These are phyloP conservation scores for Serripes groenlandicus DNA, from an alignment of 2,888 invertebrate genomes.

Conservation along the genomic window DNA sequence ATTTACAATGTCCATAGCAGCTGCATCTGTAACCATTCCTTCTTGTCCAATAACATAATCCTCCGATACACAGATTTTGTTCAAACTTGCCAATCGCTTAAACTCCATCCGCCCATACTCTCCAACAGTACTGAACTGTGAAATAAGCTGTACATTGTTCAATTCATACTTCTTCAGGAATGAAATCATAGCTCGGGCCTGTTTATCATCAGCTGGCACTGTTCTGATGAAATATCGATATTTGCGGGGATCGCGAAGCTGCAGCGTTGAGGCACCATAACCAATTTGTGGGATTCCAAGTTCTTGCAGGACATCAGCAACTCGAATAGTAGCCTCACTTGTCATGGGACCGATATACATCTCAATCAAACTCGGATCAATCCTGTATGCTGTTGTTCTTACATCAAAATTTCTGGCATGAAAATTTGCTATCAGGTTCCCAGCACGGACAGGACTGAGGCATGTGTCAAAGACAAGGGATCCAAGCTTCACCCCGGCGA, in stretches of 20 bases:
- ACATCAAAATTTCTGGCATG: slow-evolving; percentile 79
- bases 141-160: slow-evolving; percentile 85
- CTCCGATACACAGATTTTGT: slow-evolving; percentile 81
- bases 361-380: slow-evolving; percentile 74
- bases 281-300: slow-evolving; percentile 83
- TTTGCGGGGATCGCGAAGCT: slow-evolving; percentile 72
- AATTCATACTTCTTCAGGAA: slow-evolving; percentile 85
- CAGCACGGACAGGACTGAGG: slow-evolving; percentile 80
- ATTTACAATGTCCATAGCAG: slow-evolving; percentile 66
- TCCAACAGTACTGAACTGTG: slow-evolving; percentile 79
- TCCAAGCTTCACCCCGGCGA: slow-evolving; percentile 78
- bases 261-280: slow-evolving; percentile 81
- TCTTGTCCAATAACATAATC: slow-evolving; percentile 74
- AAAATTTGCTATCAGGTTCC: slow-evolving; percentile 83
- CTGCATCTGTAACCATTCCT: slow-evolving; percentile 63
- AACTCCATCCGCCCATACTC: slow-evolving; percentile 79
- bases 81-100: slow-evolving; percentile 77
- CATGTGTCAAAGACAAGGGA: slow-evolving; percentile 82
- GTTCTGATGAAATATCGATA: slow-evolving; percentile 82
- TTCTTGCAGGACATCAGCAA: slow-evolving; percentile 80
- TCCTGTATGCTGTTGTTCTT: slow-evolving; percentile 45
- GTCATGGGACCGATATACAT: slow-evolving; percentile 81
- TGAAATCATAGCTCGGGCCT: slow-evolving; percentile 84
- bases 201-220: slow-evolving; percentile 84
- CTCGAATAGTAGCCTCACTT: slow-evolving; percentile 78